Evolutionary conservation across 2,797 vertebrate genomes (phyloP).

Genomic region (Chelon auratus): DNA sequence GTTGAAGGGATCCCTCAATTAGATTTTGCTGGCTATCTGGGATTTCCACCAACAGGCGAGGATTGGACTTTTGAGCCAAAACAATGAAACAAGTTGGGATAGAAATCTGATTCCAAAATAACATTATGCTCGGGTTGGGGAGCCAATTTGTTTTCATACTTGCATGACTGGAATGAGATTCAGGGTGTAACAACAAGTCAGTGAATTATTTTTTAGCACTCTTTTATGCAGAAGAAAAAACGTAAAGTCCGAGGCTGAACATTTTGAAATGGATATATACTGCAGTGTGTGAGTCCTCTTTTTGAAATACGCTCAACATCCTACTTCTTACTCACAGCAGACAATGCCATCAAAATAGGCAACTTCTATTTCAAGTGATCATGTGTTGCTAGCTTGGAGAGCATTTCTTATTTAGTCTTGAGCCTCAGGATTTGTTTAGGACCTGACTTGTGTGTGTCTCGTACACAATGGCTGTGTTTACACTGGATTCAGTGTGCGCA

Average conservation of each 20-base stretch:
- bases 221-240: conserved; percentile 7
- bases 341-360: conserved; percentile 55
- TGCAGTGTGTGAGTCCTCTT: conserved; percentile 20
- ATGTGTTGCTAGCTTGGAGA: conserved; percentile 62
- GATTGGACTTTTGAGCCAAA: conserved; percentile 10
- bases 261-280: conserved; percentile 18
- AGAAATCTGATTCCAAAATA: conserved; percentile 24
- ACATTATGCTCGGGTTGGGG: background rate
- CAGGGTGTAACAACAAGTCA: conserved; percentile 10
- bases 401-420: conserved; percentile 69
- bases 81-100: conserved; percentile 20
- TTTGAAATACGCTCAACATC: conserved; percentile 15
- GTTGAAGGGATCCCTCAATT: conserved; percentile 13
- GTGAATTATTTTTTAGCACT: background rate
- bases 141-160: conserved; percentile 12
- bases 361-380: conserved; percentile 67
- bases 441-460: conserved; percentile 50
- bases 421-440: conserved; percentile 72
- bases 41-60: conserved; percentile 29
- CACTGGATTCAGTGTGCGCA: conserved; percentile 62
- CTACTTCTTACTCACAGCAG: conserved; percentile 44
- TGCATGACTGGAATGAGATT: conserved; percentile 9
- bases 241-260: background rate
- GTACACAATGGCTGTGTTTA: conserved; percentile 73
- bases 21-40: conserved; percentile 39